Base-by-base conservation (phyloP, 2,888 invertebrate species). In the Rhamnusium bicolor region DNA sequence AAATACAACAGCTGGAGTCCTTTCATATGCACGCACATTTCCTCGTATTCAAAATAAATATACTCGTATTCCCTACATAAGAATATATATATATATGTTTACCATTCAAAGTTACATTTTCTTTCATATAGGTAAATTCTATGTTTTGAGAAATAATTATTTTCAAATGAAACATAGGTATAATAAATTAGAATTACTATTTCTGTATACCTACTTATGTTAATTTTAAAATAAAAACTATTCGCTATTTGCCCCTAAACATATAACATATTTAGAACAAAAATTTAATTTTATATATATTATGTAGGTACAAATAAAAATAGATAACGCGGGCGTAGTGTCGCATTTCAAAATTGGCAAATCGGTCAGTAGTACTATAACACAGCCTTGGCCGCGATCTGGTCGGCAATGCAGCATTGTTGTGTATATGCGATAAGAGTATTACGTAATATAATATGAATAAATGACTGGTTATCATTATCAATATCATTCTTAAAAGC, bases 301-400 rank as follows among this genome's bases (percentile, higher is more conserved):
- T 24, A 24, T 24, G 6, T 18, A 19, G 51, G 51, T 46, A 21
- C 61, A 61, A 61, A 61, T 47, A 61, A 61, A 61, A 46, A 67
- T 56, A 40, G 56, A 67, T 21, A 56, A 67, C 8, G 54, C 40
- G 51, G 56, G 56, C 54, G 56, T 66, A 53, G 32, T 21, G 53
- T 54, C 54, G 56, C 56, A 14, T 67, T 54, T 40, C 67, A 67
- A 32, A 56, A 67, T 67, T 67, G 56, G 67, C 67, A 67, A 56
- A 40, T 67, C 67, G 54, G 67, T 67, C 46, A 54, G 67, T 53
- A 67, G 54, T 46, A 19, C 56, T 32, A 56, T 16, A 40, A n/a
- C 14, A 32, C 29, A 46, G 40, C 67, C 67, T 67, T 67, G 67
- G 67, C 67, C 67, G 67, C 21, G 56, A 67, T 67, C 56, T 54